Base-by-base conservation (phyloP, 2,113 vertebrate species). In the Microcebus tavaratra region DNA sequence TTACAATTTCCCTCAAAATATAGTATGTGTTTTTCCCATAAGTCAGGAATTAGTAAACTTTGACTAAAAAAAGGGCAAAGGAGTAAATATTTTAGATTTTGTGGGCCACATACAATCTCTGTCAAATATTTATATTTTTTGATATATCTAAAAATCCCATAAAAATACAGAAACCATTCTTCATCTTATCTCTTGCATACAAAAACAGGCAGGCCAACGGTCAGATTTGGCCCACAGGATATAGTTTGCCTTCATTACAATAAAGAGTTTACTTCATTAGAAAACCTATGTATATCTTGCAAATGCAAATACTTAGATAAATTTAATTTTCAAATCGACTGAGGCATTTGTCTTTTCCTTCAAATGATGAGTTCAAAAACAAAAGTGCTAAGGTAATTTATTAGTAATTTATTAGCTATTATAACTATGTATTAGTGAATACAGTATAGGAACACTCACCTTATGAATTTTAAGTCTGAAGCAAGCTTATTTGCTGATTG, bases 1-100 rank as follows among this genome's bases (percentile, higher is more conserved):
- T 68, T 59, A 61, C 9, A 23, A 65, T 65, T 42, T 53, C 15
- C 29, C 55, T n/a, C 10, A 89, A 68, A 94, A 94, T 83, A 75
- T 72, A 75, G 0, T 45, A 53, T 73, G 2, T 88, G 55, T 73
- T 63, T 75, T 82, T 63, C 21, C 14, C 31, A 20, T 53, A 89
- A 63, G 82, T 23, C 20, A n/a, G 48, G 31, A 68, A 18, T 93
- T 84, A 25, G 36, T 29, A 78, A 55, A 48, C 31, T 93, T 72
- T 73, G 4, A 14, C 78, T 65, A 25, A 48, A 68, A 45, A 68
- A 86, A 57, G 36, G 14, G 21, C 48, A 86, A 65, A 29, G 17
- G 61, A 92, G 34, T 55, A 78, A 78, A 80, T 88, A 94, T 53
- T 88, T 88, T 94, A 81, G 67, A 57, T 81, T 81, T 39, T 61